Evolutionary conservation across 2,797 vertebrate genomes (phyloP).

Genomic region (Prunella strophiata): DNA sequence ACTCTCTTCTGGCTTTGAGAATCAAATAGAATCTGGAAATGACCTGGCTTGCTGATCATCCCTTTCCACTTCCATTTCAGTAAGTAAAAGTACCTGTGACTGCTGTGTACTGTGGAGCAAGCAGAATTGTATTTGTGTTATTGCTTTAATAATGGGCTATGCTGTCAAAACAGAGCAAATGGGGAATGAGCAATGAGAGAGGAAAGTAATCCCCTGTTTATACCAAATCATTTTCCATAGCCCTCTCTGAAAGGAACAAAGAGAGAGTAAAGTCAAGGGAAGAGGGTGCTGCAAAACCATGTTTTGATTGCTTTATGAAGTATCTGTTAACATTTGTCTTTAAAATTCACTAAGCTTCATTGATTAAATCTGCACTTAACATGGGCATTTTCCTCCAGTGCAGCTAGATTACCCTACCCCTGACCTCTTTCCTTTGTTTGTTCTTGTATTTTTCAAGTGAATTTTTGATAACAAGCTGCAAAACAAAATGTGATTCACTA

Average conservation of each 20-base stretch:
- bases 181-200: not conserved
- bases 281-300: not conserved
- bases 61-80: not conserved
- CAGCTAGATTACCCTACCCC: not conserved
- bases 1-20: not conserved
- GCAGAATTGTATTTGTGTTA: not conserved
- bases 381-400: slow-evolving; percentile 28
- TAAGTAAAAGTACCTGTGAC: not conserved
- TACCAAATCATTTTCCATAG: slow-evolving; percentile 5
- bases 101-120: not conserved
- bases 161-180: slow-evolving; percentile 29
- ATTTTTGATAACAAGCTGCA: slow-evolving; percentile 10
- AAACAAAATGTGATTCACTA: not conserved
- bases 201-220: slow-evolving; percentile 40
- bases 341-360: slow-evolving; percentile 28
- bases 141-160: not conserved
- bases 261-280: not conserved
- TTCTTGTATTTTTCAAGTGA: slow-evolving; percentile 18
- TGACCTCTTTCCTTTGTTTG: slow-evolving; percentile 3
- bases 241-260: not conserved
- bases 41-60: not conserved
- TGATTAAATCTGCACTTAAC: slow-evolving; percentile 15
- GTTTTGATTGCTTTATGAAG: slow-evolving; percentile 34
- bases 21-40: not conserved
- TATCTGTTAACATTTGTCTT: slow-evolving; percentile 5